Conservation (phyloP, 1,140 invertebrate species). For the Diorhabda carinulata region DNA sequence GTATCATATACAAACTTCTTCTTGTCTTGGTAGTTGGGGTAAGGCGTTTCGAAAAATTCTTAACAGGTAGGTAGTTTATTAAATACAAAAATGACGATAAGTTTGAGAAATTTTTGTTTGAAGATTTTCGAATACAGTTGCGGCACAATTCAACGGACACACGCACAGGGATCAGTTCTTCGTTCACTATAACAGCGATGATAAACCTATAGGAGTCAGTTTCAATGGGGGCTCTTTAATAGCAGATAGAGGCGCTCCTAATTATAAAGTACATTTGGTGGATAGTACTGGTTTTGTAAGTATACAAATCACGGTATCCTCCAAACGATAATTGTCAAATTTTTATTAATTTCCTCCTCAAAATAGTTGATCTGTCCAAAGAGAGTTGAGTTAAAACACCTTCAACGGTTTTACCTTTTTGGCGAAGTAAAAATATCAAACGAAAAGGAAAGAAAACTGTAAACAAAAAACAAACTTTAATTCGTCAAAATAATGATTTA, state of each 20-base stretch:
- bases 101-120: background rate
- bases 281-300: constrained; percentile 61
- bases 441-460: background rate
- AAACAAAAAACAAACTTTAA: background rate
- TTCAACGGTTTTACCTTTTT: background rate
- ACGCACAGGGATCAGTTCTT: constrained; percentile 72
- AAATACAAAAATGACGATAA: background rate
- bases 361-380: background rate
- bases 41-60: constrained; percentile 62
- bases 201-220: constrained; percentile 56
- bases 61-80: constrained; percentile 27
- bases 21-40: constrained; percentile 66
- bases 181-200: constrained; percentile 53
- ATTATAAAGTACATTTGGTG: constrained; percentile 72
- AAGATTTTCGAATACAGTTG: constrained; percentile 58
- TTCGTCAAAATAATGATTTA: background rate
- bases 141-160: constrained; percentile 78
- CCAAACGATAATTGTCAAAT: background rate
- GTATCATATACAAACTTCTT: constrained; percentile 69
- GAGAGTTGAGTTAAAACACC: background rate
- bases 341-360: background rate
- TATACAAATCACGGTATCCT: constrained; percentile 23
- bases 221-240: constrained; percentile 73
- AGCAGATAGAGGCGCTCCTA: constrained; percentile 65
- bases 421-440: background rate